A percentile compares a stretch with the other conserved stretches of the same genome.
Conservation (phyloP, 2,797 vertebrate species). For the Ctenosaura bakeri region DNA sequence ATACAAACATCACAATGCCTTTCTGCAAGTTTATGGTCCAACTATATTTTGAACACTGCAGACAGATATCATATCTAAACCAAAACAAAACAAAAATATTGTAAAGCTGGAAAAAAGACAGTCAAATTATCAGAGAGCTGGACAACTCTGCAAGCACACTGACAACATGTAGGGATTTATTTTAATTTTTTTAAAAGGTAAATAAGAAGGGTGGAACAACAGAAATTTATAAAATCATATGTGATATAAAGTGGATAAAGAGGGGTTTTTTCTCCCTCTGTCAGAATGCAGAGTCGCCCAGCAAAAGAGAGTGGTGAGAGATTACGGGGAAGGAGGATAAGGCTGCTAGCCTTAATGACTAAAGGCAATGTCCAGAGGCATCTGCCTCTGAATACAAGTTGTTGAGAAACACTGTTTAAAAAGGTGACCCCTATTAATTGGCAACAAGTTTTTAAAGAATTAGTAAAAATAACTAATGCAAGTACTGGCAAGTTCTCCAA, state of each 20-base stretch:
- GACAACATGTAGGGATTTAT: not conserved
- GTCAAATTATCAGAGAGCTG: not conserved
- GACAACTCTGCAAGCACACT: not conserved
- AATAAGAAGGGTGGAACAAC: not conserved
- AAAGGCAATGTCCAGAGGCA: not conserved
- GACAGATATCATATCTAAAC: not conserved
- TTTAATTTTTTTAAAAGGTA: not conserved
- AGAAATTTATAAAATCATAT: too few relatives aligned
- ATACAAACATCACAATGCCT: not conserved
- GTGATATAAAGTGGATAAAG: not conserved
- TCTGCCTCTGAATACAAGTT: not conserved
- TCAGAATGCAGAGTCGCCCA: not conserved
- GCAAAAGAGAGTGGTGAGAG: not conserved
- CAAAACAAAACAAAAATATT: not conserved
- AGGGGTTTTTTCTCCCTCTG: not conserved
- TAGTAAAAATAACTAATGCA: not conserved
- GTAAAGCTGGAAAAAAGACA: not conserved
- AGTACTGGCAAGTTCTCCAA: not conserved
- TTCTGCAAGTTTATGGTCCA: not conserved
- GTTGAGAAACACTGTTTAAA: not conserved
- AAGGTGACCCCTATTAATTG: not conserved
- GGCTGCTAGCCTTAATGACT: not conserved
- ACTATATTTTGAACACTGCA: not conserved
- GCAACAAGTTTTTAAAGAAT: not conserved
- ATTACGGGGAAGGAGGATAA: not conserved